Conservation (phyloP, 2,113 vertebrate species). For the Tyrannus savana region DNA sequence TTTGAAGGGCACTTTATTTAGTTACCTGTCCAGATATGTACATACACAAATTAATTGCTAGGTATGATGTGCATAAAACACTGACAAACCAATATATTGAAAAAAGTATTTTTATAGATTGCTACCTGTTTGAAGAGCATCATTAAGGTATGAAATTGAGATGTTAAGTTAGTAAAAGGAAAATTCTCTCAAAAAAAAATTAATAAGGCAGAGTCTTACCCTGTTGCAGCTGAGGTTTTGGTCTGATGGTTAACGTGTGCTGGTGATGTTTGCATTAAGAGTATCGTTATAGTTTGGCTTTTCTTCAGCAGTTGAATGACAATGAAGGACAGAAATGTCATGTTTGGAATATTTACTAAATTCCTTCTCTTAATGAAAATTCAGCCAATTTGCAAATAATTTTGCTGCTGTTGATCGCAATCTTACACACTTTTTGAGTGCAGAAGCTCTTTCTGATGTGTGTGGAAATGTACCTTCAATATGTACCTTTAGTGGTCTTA, state of each 20-base stretch:
- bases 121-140: background rate
- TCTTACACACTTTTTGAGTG: background rate
- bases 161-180: background rate
- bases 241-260: accelerated
- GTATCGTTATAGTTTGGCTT: background rate
- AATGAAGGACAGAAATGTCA: background rate
- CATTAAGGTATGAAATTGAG: background rate
- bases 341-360: background rate
- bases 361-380: background rate
- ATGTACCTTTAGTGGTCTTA: background rate
- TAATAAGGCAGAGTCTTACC: background rate
- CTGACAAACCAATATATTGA: background rate
- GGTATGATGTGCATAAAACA: background rate
- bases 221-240: background rate
- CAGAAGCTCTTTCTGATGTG: background rate
- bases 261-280: background rate
- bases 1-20: background rate
- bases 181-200: background rate
- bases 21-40: background rate
- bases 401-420: background rate
- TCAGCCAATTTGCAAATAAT: background rate
- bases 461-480: background rate
- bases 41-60: background rate
- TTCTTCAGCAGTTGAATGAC: background rate
- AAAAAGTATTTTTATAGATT: background rate